These are phyloP conservation scores for Plumapathes pennacea DNA, from an alignment of 92 coral and sea anemone species.

Conservation along the genomic window DNA sequence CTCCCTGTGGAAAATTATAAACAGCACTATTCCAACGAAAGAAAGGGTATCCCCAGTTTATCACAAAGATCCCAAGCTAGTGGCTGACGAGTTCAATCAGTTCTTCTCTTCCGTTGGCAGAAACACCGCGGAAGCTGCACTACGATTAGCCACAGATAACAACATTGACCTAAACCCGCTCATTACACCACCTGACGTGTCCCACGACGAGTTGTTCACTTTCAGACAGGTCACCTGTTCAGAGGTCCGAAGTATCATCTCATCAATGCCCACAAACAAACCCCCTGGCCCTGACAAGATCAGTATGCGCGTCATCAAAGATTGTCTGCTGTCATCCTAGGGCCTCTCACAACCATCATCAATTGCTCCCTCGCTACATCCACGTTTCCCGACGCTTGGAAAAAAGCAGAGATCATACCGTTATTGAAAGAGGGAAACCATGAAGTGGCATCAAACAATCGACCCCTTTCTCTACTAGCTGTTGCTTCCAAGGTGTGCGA, in stretches of 20 bases:
- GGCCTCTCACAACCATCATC: slow-evolving; percentile 30
- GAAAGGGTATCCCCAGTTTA: slow-evolving; percentile 14
- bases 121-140: slow-evolving; percentile 33
- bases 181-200: no score
- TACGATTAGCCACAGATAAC: slow-evolving; percentile 21
- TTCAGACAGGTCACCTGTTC: slow-evolving; percentile 20
- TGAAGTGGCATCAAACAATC: slow-evolving; percentile 28
- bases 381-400: slow-evolving; percentile 16
- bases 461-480: slow-evolving; percentile 32
- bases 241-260: slow-evolving; percentile 20
- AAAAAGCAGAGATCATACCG: slow-evolving; percentile 44
- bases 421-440: slow-evolving; percentile 38
- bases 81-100: slow-evolving; percentile 26
- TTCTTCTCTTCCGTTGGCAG: slow-evolving; percentile 19
- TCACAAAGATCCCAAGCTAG: slow-evolving; percentile 21
- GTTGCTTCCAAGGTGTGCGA: slow-evolving; percentile 39
- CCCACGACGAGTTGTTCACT: slow-evolving; percentile 16
- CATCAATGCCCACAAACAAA: slow-evolving; percentile 37
- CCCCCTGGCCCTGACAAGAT: slow-evolving; percentile 53
- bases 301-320: slow-evolving; percentile 23
- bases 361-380: slow-evolving; percentile 10
- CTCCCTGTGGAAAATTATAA: slow-evolving; percentile 33
- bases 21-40: slow-evolving; percentile 13
- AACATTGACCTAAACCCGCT: no score
- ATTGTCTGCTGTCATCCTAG: slow-evolving; percentile 28